A percentile compares a stretch with the other conserved stretches of the same genome.
These are phyloP conservation scores for Invenusta paracnida DNA, from an alignment of 2,888 invertebrate genomes.

Conservation along the genomic window DNA sequence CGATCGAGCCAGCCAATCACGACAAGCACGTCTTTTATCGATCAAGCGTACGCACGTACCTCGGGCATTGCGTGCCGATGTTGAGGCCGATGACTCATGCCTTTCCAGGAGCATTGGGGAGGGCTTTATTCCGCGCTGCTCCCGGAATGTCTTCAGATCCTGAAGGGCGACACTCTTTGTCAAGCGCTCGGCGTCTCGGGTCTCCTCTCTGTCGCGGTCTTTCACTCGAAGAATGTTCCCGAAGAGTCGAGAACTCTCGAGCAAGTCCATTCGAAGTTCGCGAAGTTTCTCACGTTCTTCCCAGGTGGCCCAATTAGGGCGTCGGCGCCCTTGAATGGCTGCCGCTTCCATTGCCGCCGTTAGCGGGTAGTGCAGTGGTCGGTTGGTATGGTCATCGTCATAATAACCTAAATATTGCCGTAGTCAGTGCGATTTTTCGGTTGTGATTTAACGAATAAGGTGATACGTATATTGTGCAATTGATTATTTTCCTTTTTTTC, in stretches of 20 bases:
- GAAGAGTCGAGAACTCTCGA: constrained; percentile 2
- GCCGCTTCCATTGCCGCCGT: too few relatives aligned
- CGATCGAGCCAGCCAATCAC: too few relatives aligned
- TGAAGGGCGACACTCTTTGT: background rate
- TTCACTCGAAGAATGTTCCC: background rate
- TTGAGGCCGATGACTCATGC: background rate
- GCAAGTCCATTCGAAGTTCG: background rate
- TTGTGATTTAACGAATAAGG: too few relatives aligned
- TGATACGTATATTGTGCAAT: too few relatives aligned
- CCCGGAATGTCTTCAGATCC: background rate
- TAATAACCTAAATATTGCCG: background rate
- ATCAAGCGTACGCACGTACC: constrained; percentile 4
- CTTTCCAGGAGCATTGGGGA: background rate
- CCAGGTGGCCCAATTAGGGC: background rate
- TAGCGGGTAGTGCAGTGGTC: background rate
- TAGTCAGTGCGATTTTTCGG: background rate
- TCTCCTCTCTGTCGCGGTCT: background rate
- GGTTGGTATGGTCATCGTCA: background rate
- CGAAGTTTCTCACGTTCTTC: background rate
- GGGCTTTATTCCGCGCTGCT: background rate
- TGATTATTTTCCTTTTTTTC: too few relatives aligned
- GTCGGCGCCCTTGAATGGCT: too few relatives aligned
- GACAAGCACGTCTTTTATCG: too few relatives aligned
- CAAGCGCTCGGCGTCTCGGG: background rate
- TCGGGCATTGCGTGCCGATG: background rate